Evolutionary conservation across 2,113 vertebrate species (phyloP).

Genomic region (Setophaga coronata): DNA sequence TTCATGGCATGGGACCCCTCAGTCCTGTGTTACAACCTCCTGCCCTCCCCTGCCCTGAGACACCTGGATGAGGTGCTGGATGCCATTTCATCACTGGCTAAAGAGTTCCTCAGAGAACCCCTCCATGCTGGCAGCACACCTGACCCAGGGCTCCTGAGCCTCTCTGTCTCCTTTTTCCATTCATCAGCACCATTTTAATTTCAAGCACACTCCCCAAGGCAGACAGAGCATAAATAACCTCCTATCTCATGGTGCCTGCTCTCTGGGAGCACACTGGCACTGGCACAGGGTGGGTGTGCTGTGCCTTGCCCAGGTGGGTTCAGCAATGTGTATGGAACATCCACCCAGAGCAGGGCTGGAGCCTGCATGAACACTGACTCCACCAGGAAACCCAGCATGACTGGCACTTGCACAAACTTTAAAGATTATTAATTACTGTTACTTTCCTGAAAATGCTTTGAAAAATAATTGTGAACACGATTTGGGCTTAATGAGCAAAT

Average conservation of each 20-base stretch:
- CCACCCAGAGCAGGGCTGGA: neutral
- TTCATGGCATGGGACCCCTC: neutral
- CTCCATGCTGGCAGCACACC: fast-evolving
- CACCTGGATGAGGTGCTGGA: neutral
- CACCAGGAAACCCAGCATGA: neutral
- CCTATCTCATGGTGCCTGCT: neutral
- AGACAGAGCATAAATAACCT: slow-evolving; percentile 18
- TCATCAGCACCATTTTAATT: slow-evolving; percentile 3
- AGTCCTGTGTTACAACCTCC: neutral
- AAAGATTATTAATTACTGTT: neutral
- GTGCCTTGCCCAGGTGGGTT: neutral
- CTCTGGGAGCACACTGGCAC: neutral
- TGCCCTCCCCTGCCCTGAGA: neutral
- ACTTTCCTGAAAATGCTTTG: neutral
- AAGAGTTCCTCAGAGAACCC: neutral
- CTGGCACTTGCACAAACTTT: neutral
- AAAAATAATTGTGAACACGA: neutral
- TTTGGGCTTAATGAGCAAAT: neutral
- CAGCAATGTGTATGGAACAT: neutral
- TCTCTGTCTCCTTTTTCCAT: neutral
- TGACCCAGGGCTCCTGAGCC: neutral
- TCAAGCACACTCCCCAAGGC: neutral
- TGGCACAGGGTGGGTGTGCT: neutral
- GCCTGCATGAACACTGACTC: neutral
- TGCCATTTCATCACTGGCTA: neutral